Conservation (phyloP, 2,797 vertebrate species). For the Epinephelus malabaricus region DNA sequence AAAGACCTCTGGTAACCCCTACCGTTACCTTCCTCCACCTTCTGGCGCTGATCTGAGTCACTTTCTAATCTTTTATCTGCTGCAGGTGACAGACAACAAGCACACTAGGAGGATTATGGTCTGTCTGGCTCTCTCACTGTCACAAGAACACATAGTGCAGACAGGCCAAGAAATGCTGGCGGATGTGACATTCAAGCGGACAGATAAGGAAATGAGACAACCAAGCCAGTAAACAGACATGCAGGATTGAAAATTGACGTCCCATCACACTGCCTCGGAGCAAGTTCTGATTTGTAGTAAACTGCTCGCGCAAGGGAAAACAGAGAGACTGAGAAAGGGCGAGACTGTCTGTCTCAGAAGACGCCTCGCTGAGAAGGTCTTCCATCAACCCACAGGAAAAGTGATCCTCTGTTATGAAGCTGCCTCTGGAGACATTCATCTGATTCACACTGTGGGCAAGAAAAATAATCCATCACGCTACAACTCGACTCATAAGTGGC, state of each 20-base stretch:
- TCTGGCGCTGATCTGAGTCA: constrained; percentile 54
- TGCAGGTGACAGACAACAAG: constrained; percentile 78
- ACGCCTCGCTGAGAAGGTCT: constrained; percentile 58
- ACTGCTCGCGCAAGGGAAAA: constrained; percentile 6
- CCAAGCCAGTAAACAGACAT: constrained; percentile 23
- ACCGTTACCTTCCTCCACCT: constrained; percentile 29
- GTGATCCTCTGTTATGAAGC: constrained; percentile 66
- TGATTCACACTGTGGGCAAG: constrained; percentile 56
- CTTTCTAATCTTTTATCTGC: constrained; percentile 74
- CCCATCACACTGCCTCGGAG: not conserved
- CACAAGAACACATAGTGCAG: constrained; percentile 10
- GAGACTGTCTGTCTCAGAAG: constrained; percentile 42
- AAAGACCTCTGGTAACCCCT: constrained; percentile 34
- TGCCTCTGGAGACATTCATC: constrained; percentile 59
- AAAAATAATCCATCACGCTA: constrained; percentile 60
- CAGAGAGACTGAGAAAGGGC: constrained; percentile 15
- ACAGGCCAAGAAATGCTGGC: constrained; percentile 32
- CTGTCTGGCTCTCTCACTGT: constrained; percentile 10
- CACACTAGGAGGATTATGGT: constrained; percentile 74
- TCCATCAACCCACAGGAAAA: constrained; percentile 69
- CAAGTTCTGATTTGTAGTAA: constrained; percentile 4
- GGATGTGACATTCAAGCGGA: constrained; percentile 26
- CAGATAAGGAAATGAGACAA: constrained; percentile 58
- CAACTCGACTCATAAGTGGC: constrained; percentile 45
- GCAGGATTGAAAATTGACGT: constrained; percentile 29